Evolutionary conservation across 2,797 vertebrate species (phyloP).

Genomic region (Lepilemur septentrionalis): DNA sequence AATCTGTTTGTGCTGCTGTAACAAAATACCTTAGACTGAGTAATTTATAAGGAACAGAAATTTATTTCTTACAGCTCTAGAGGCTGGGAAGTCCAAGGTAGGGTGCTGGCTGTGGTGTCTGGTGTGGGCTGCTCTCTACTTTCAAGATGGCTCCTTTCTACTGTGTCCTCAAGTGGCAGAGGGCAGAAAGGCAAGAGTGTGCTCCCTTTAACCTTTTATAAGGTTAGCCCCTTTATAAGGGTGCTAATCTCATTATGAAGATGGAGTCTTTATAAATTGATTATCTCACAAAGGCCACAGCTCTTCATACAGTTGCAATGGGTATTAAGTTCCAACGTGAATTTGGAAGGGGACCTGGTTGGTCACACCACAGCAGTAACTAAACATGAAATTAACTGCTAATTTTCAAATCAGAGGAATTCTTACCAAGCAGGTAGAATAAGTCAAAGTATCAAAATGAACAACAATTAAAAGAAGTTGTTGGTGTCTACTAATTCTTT

Average conservation of each 20-base stretch:
- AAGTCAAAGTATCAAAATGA: conserved; percentile 67
- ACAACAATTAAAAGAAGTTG: conserved; percentile 62
- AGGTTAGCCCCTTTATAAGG: not conserved
- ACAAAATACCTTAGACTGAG: not conserved
- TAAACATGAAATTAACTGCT: conserved; percentile 69
- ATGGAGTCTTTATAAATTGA: not conserved
- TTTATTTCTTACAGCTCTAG: not conserved
- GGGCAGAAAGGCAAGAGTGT: not conserved
- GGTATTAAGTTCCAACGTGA: not conserved
- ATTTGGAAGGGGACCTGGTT: not conserved
- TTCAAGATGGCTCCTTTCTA: not conserved
- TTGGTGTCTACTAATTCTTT: conserved; percentile 39
- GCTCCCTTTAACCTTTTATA: not conserved
- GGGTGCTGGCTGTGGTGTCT: not conserved
- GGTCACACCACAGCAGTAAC: conserved; percentile 9
- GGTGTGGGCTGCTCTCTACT: not conserved
- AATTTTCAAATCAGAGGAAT: conserved; percentile 61
- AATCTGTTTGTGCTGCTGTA: not conserved
- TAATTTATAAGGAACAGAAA: not conserved
- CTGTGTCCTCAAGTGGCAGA: not conserved
- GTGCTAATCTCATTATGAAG: not conserved
- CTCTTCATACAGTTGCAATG: not conserved
- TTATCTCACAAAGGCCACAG: not conserved
- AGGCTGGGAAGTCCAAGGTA: not conserved
- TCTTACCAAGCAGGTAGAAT: conserved; percentile 43